A percentile compares a stretch with the other conserved stretches of the same genome.
phyloP scores from a whole-genome alignment of 35 echinoderm and acorn worm species.

The Diadema setosum region DNA sequence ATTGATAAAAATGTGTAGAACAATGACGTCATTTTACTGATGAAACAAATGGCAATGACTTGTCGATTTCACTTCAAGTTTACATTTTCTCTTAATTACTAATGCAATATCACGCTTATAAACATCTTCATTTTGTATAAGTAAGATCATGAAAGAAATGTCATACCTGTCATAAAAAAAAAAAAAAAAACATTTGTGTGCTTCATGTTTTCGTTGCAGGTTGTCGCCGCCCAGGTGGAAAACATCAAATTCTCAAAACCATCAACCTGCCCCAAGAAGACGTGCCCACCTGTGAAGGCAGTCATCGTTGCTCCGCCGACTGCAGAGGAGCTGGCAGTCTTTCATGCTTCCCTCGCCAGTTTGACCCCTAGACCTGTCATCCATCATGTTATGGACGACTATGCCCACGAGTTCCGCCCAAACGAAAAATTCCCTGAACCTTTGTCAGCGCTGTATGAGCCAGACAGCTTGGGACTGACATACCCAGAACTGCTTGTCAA shows the following conservation, averaged over 20 bases:
- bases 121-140: too few species aligned
- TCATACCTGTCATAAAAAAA: too few species aligned
- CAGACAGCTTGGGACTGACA: background rate
- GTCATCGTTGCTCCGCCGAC: background rate
- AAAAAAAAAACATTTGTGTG: too few species aligned
- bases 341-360: background rate
- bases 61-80: too few species aligned
- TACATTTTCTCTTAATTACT: too few species aligned
- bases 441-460: constrained; percentile 14
- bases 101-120: too few species aligned
- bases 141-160: too few species aligned
- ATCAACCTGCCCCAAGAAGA: background rate
- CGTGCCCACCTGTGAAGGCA: background rate
- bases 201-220: background rate
- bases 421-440: background rate
- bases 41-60: too few species aligned
- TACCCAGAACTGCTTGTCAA: background rate
- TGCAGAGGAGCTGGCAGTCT: background rate
- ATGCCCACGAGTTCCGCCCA: background rate
- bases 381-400: constrained; percentile 15
- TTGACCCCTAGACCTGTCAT: background rate
- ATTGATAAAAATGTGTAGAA: too few species aligned
- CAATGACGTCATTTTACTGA: too few species aligned
- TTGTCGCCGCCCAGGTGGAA: background rate
- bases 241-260: background rate